phyloP scores from a whole-genome alignment of 1,140 invertebrate genomes.

The Saccostrea glomerata region DNA sequence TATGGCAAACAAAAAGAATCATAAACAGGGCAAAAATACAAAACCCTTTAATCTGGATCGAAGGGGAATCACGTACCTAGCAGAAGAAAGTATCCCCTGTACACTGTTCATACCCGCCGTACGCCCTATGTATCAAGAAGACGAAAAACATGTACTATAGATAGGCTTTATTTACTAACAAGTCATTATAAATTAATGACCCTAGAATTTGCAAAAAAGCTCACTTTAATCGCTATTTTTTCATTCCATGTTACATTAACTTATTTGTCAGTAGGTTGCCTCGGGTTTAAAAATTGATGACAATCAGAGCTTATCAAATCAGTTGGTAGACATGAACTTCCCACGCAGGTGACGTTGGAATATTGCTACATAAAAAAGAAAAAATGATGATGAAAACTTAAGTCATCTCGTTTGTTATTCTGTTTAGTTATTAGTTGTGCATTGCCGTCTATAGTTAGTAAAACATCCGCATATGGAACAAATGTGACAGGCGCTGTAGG shows the following conservation, averaged over 20 bases:
- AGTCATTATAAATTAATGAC: neutral
- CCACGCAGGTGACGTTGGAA: neutral
- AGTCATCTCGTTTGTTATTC: neutral
- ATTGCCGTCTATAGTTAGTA: neutral
- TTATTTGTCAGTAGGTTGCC: neutral
- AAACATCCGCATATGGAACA: neutral
- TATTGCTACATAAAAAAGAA: neutral
- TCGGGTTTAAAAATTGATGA: neutral
- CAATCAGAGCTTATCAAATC: neutral
- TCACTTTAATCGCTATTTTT: neutral
- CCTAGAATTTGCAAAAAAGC: neutral
- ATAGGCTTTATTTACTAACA: neutral
- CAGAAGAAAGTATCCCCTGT: neutral
- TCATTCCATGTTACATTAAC: neutral
- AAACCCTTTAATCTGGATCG: too few relatives aligned
- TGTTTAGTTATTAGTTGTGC: neutral
- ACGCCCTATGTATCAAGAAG: neutral
- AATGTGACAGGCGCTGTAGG: neutral
- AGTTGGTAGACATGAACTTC: neutral
- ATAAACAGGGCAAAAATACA: too few relatives aligned
- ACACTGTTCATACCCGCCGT: neutral
- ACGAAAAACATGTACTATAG: neutral
- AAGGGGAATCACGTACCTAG: neutral
- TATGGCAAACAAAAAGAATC: too few relatives aligned
- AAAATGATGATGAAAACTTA: neutral